Evolutionary conservation across 30 jellyfish, hydroid and myxozoan species (phyloP), one percentile per base, ranked within the genome.

Genomic region (Hydra vulgaris): DNA sequence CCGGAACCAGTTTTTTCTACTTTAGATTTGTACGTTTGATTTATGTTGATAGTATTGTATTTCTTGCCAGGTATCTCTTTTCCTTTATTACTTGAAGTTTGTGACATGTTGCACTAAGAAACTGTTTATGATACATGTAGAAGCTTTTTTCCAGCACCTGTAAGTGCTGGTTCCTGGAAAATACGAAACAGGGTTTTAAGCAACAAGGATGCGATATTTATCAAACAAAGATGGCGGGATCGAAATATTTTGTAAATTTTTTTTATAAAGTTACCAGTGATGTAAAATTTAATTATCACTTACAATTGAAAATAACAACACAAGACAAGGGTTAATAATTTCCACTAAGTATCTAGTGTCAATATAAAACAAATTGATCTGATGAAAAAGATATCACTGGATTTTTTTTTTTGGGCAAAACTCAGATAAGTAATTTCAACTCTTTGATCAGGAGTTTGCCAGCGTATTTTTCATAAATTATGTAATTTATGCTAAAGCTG

Each of bases 161-260:
- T 73, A 76, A 89, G 96, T 86, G 97, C 97, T 94, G 95, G 97
- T 80, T 87, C 87, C 95, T 85, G 73, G 86, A 80, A 84, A 80
- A 78, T 73, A 81, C 56, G 83, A 82, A 72, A 27, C 27, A 66
- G 22, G 68, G 25, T 25, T 55, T 54, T 77, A 75, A 75, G 26
- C 26, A n/a, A 73, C 71, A 19, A 75, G 54, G 83, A 21, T 75
- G 83, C 83, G 56, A 75, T 75, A 71, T 74, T 83, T 76, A 82
- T 82, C 78, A 79, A 17, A 26, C 78, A 76, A 82, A 82, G 84
- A 88, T 88, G 96, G 96, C 96, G 96, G 96, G 82, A 40, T 82
- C 24, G 82, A 81, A 80, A 79, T 77, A 85, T 75, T 70, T 23
- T 73, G 73, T 8, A 52, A 81, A 21, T 54, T 26, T 25, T 23